Base-by-base conservation (phyloP, 2,888 invertebrate genomes). In the Liposcelis brunnea region DNA sequence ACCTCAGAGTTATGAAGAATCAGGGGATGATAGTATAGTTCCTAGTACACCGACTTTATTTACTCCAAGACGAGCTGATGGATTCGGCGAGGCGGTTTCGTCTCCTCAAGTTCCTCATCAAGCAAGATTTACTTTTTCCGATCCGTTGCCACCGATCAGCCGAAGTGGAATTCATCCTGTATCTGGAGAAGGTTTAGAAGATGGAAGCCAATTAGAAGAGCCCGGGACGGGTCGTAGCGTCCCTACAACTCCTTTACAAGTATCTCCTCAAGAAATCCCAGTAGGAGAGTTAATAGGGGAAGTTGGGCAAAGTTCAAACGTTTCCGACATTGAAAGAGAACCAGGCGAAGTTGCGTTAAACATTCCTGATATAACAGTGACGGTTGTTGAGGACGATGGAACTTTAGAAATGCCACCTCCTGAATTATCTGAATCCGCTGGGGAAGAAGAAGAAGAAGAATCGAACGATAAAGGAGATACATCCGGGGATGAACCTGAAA, bases 51-150 rank as follows among this genome's bases (percentile, higher is more conserved):
- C 91, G 14, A 86, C 89, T 2, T 66, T 90, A 19, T 84, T 80
- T 58, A 79, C 83, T 37, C 85, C 87, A 2, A 67, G 84, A 48
- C 70, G 87, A 49, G 77, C 74, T 49, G 89, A 90, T 61, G 87
- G 86, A 45, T 87, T 87, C 65, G 85, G 87, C 33, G 87, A 90
- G 60, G 89, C 89, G 37, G 84, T 91, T 32, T 89, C 89, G 60
- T 91, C 91, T 0, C 91, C 91, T 4, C 77, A 81, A 64, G 77
- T 80, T 21, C 74, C 74, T 2, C 65, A 65, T 55, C 68, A 63
- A 64, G 47, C 63, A 63, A 1, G 77, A 52, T 80, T 80, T 55
- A 74, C 71, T 14, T 78, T 77, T 55, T 71, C 71, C 47, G 78
- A 77, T 53, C 62, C 70, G 58, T 63, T 6, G 52, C 61, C 6